Percentiles rank a stretch among this genome's conserved stretches.
These are phyloP conservation scores for Cremastobaeus sp. DNA, from an alignment of 2,888 invertebrate genomes.

Conservation along the genomic window DNA sequence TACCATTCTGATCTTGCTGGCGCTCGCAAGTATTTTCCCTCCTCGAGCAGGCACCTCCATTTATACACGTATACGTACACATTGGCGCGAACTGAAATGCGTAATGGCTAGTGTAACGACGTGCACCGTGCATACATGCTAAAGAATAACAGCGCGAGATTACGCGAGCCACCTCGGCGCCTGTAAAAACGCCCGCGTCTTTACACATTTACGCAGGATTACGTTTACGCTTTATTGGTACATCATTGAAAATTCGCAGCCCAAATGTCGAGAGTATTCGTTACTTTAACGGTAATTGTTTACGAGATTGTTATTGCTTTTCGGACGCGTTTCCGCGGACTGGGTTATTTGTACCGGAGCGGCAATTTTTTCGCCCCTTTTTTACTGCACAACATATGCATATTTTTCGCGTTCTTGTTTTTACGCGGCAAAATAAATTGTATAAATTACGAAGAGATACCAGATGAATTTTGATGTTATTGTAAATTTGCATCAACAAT, in stretches of 20 bases:
- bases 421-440: too few species aligned
- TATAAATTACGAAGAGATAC: too few species aligned
- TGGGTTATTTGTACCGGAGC: conserved; percentile 14
- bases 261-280: conserved; percentile 27
- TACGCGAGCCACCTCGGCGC: conserved; percentile 21
- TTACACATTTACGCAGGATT: conserved; percentile 51
- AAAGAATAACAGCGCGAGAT: conserved; percentile 35
- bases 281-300: conserved; percentile 50
- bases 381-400: neutral
- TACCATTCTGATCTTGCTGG: conserved; percentile 47
- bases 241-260: conserved; percentile 55
- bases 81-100: conserved; percentile 15
- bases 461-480: too few species aligned
- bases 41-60: conserved; percentile 24
- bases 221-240: conserved; percentile 49
- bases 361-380: neutral
- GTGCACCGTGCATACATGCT: conserved; percentile 23
- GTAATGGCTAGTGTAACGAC: conserved; percentile 21
- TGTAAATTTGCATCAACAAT: too few species aligned
- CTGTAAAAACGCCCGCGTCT: conserved; percentile 33
- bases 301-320: conserved; percentile 49
- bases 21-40: conserved; percentile 30
- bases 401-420: too few species aligned
- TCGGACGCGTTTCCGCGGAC: conserved; percentile 18
- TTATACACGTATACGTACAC: conserved; percentile 6